A percentile compares a stretch with the other conserved stretches of the same genome.
These are phyloP conservation scores for Biston betularia DNA, from an alignment of 2,888 invertebrate species.

Conservation along the genomic window DNA sequence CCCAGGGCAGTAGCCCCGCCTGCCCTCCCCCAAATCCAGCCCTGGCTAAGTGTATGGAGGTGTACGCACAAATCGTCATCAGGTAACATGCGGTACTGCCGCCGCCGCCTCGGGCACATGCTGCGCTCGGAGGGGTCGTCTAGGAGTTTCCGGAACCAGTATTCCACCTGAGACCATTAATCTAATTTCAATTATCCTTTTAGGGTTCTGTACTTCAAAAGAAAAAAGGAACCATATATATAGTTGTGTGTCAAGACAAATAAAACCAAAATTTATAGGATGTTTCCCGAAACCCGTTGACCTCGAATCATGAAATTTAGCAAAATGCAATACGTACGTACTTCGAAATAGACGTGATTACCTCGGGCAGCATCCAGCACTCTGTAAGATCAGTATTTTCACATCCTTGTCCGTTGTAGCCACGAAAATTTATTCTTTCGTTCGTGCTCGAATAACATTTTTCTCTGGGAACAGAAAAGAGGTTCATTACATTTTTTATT, in stretches of 20 bases:
- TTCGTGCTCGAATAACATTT: conserved; percentile 74
- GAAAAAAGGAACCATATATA: too few relatives aligned
- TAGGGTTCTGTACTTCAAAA: too few relatives aligned
- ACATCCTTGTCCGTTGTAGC: conserved; percentile 70
- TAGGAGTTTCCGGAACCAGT: conserved; percentile 79
- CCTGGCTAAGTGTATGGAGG: too few relatives aligned
- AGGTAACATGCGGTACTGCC: conserved; percentile 71
- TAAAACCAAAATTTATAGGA: too few relatives aligned
- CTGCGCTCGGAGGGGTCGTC: conserved; percentile 73
- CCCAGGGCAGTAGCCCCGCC: too few relatives aligned
- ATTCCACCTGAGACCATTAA: conserved; percentile 68
- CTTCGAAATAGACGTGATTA: conserved; percentile 44
- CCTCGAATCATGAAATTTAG: too few relatives aligned
- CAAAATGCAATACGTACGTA: too few relatives aligned
- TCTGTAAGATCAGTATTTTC: conserved; percentile 83
- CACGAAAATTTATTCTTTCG: conserved; percentile 66
- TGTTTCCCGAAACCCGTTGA: too few relatives aligned
- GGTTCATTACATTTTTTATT: conserved; percentile 22
- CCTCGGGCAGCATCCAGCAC: conserved; percentile 88
- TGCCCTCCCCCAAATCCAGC: too few relatives aligned
- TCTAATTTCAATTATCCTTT: too few relatives aligned
- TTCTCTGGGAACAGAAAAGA: conserved; percentile 66
- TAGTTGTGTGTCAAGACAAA: too few relatives aligned
- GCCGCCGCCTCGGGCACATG: conserved; percentile 68
- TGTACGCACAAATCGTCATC: conserved; percentile 81